A percentile compares a stretch with the other conserved stretches of the same genome.
Evolutionary conservation across 2,797 vertebrate species (phyloP).

Genomic region (Xiphophorus birchmanni): DNA sequence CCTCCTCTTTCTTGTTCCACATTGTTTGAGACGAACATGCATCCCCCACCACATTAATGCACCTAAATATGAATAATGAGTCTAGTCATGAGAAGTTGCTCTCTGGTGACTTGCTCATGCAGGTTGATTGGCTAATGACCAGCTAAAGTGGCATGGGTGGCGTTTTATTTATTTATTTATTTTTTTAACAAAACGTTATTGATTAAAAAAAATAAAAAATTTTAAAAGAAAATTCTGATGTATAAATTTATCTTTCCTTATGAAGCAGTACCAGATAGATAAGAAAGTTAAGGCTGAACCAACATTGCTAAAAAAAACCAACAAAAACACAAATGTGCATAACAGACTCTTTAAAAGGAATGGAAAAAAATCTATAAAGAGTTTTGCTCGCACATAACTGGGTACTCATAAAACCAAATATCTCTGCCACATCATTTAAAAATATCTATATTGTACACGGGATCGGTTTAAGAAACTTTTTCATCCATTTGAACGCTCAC

Average conservation of each 20-base stretch:
- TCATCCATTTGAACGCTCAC: too few species aligned
- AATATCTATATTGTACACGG: too few species aligned
- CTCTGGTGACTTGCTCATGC: neutral
- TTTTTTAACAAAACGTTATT: too few species aligned
- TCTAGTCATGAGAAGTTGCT: neutral
- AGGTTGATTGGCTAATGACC: neutral
- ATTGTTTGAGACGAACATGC: neutral
- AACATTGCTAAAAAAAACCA: too few species aligned
- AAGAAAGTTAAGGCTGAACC: too few species aligned
- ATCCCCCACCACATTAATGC: neutral
- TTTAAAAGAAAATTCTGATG: neutral
- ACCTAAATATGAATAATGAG: slow-evolving; percentile 1
- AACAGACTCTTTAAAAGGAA: neutral
- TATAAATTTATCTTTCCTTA: neutral
- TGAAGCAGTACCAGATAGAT: neutral
- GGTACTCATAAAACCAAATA: too few species aligned
- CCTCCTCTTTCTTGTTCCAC: neutral
- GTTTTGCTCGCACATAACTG: too few species aligned
- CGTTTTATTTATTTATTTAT: neutral
- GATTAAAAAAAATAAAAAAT: too few species aligned
- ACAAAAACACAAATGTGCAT: neutral
- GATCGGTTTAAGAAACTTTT: too few species aligned
- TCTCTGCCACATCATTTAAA: too few species aligned
- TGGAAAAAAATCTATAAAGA: neutral
- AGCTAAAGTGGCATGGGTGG: neutral